Percentiles rank a stretch among this genome's conserved stretches.
These are phyloP conservation scores for Plebejus anna DNA, from an alignment of 2,888 invertebrate genomes.

Conservation along the genomic window DNA sequence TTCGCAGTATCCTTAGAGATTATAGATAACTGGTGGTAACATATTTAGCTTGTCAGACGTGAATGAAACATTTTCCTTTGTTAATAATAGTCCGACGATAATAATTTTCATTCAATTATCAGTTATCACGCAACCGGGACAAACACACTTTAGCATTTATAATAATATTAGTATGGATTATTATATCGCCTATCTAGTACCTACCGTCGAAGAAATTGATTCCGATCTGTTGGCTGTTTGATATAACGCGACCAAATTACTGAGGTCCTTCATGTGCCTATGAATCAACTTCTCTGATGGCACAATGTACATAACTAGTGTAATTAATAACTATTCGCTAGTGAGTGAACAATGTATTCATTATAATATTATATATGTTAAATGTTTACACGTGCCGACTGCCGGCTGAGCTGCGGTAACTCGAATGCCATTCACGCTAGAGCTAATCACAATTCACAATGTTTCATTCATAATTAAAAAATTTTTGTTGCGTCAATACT, in stretches of 20 bases:
- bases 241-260: too few relatives aligned
- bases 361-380: neutral
- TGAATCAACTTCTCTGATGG: too few relatives aligned
- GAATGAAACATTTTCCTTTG: neutral
- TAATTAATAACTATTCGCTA: neutral
- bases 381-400: neutral
- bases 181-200: too few relatives aligned
- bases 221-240: too few relatives aligned
- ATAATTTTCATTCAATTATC: neutral
- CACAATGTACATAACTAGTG: too few relatives aligned
- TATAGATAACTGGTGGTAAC: neutral
- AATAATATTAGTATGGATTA: too few relatives aligned
- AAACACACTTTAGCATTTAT: neutral
- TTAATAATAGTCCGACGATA: neutral
- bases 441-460: neutral
- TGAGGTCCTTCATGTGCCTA: too few relatives aligned
- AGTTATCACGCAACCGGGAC: neutral
- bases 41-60: neutral
- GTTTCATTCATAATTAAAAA: conserved; percentile 22
- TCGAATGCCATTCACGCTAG: neutral
- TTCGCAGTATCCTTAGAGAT: neutral
- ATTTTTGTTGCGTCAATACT: conserved; percentile 5
- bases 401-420: neutral
- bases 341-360: neutral
- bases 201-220: too few relatives aligned